A percentile compares a stretch with the other conserved stretches of the same genome.
Evolutionary conservation across 2,797 vertebrate genomes (phyloP).

Genomic region (Hydrolagus colliei): DNA sequence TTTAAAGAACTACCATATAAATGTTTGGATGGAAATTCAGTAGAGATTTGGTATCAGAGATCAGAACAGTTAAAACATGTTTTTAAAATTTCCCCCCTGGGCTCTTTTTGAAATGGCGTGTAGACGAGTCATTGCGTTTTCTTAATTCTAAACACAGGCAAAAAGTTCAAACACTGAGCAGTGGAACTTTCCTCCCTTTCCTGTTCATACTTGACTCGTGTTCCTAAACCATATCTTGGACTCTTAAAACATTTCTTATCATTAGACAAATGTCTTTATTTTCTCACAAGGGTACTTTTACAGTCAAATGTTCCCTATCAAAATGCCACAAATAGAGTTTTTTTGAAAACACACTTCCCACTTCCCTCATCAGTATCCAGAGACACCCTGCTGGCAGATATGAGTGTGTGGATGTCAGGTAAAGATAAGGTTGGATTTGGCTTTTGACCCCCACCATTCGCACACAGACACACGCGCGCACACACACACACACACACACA

Average conservation of each 20-base stretch:
- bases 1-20: background rate
- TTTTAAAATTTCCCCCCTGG: background rate
- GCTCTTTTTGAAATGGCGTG: background rate
- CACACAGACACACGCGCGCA: too few species aligned
- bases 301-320: too few species aligned
- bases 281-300: background rate
- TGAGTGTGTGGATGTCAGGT: too few species aligned
- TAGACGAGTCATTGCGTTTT: background rate
- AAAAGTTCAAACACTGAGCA: background rate
- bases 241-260: background rate
- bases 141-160: background rate
- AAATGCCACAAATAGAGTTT: too few species aligned
- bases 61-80: background rate
- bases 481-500: too few species aligned
- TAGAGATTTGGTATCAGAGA: background rate
- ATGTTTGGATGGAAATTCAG: background rate
- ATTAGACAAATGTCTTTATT: background rate
- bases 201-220: background rate
- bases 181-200: background rate
- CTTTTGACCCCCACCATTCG: too few species aligned
- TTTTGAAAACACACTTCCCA: too few species aligned
- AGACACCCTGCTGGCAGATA: too few species aligned
- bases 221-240: background rate
- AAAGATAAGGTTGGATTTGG: too few species aligned
- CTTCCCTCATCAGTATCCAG: too few species aligned